Percentiles rank a stretch among this genome's conserved stretches.
Conservation (phyloP, 2,888 invertebrate species). For the Amphipoea oculea region DNA sequence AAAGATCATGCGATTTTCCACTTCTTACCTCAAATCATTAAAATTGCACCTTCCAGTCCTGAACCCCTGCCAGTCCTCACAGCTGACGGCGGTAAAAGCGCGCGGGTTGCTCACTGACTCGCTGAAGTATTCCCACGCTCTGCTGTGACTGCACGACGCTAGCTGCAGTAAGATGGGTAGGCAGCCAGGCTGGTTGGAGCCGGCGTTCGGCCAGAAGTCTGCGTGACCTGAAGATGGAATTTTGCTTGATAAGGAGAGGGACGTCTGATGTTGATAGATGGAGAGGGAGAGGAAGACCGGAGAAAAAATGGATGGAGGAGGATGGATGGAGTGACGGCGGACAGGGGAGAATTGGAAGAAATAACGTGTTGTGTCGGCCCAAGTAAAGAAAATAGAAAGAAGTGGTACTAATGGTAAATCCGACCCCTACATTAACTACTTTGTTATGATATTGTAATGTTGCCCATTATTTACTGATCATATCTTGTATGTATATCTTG, state of each 20-base stretch:
- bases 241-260: not conserved
- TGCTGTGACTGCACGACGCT: conserved; percentile 84
- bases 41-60: conserved; percentile 71
- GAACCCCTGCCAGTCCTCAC: conserved; percentile 78
- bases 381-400: too few relatives aligned
- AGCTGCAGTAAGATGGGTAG: conserved; percentile 57
- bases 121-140: conserved; percentile 79
- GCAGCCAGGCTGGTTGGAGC: conserved; percentile 83
- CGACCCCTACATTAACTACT: too few relatives aligned
- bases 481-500: too few relatives aligned
- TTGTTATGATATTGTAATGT: too few relatives aligned
- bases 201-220: conserved; percentile 86
- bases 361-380: too few relatives aligned
- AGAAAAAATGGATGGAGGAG: too few relatives aligned
- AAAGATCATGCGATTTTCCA: not conserved
- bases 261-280: too few relatives aligned
- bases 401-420: too few relatives aligned
- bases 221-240: conserved; percentile 76
- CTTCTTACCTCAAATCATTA: conserved; percentile 70
- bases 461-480: too few relatives aligned
- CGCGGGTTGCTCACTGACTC: conserved; percentile 74
- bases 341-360: too few relatives aligned
- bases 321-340: too few relatives aligned
- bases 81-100: conserved; percentile 78
- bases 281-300: too few relatives aligned